Percentiles rank a stretch among this genome's conserved stretches.
Conservation (phyloP, 2,113 vertebrate species). For the Ptilorrhoa leucosticta region DNA sequence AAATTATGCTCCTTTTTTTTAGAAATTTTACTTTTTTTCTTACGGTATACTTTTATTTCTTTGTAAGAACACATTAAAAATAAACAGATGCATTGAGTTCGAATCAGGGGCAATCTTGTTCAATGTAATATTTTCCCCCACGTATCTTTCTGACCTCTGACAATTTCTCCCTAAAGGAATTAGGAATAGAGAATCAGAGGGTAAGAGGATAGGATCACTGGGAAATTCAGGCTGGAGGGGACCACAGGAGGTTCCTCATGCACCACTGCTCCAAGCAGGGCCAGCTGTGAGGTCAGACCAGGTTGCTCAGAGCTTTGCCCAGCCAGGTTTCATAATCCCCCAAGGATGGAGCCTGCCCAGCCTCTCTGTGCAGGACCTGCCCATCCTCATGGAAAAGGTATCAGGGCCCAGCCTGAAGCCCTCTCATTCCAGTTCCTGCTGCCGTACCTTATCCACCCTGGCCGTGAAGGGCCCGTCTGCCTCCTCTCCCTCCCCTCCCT, state of each 20-base stretch:
- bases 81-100: not conserved
- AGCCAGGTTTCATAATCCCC: not conserved
- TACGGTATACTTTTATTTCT: not conserved
- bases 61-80: not conserved
- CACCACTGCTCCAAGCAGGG: not conserved
- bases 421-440: not conserved
- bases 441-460: rapidly evolving
- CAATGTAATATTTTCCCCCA: rapidly evolving
- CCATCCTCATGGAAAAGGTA: not conserved
- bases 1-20: not conserved
- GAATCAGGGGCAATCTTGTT: not conserved
- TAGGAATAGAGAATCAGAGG: not conserved
- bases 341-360: not conserved
- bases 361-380: not conserved
- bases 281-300: not conserved
- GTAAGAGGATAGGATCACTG: not conserved
- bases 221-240: not conserved
- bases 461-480: not conserved
- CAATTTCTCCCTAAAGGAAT: not conserved
- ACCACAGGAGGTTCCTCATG: not conserved
- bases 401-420: not conserved
- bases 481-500: not conserved
- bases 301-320: not conserved
- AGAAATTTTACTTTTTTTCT: not conserved
- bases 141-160: not conserved